These are phyloP conservation scores for Netelia melanura DNA, from an alignment of 2,888 invertebrate genomes.

Conservation along the genomic window DNA sequence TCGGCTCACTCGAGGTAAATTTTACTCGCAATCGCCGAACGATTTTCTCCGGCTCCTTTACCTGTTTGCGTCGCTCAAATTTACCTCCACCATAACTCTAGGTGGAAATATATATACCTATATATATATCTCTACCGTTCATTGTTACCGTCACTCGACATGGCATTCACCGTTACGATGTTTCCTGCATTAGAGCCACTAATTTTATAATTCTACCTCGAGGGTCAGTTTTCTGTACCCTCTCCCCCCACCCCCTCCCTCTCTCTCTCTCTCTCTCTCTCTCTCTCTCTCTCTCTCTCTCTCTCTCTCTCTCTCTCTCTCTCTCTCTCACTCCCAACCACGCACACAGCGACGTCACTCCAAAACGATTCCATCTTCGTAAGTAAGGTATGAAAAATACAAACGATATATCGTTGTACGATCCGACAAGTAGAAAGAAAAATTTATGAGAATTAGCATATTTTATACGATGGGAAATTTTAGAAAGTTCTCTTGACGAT, in stretches of 20 bases:
- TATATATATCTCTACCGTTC: conserved; percentile 13
- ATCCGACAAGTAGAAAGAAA: not conserved
- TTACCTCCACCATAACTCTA: conserved; percentile 23
- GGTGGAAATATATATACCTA: not conserved
- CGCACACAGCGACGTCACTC: not conserved
- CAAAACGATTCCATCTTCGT: conserved; percentile 12
- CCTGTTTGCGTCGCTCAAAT: conserved; percentile 53
- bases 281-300: conserved; percentile 14
- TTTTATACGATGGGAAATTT: not conserved
- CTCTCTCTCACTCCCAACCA: conserved; percentile 10
- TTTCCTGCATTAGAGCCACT: conserved; percentile 77
- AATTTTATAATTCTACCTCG: conserved; percentile 80
- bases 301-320: not conserved
- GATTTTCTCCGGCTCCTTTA: conserved; percentile 58
- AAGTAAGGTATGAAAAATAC: not conserved
- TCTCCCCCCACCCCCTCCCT: not conserved
- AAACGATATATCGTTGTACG: not conserved
- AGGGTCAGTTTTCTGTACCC: conserved; percentile 69
- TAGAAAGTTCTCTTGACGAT: not conserved
- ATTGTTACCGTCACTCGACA: conserved; percentile 73
- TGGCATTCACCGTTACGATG: conserved; percentile 75
- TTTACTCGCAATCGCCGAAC: conserved; percentile 59
- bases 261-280: not conserved
- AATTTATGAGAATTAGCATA: conserved; percentile 13
- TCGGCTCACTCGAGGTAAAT: conserved; percentile 33